A percentile compares a stretch with the other conserved stretches of the same genome.
phyloP scores from a whole-genome alignment of 2,113 vertebrate genomes.

The Silurus glanis region DNA sequence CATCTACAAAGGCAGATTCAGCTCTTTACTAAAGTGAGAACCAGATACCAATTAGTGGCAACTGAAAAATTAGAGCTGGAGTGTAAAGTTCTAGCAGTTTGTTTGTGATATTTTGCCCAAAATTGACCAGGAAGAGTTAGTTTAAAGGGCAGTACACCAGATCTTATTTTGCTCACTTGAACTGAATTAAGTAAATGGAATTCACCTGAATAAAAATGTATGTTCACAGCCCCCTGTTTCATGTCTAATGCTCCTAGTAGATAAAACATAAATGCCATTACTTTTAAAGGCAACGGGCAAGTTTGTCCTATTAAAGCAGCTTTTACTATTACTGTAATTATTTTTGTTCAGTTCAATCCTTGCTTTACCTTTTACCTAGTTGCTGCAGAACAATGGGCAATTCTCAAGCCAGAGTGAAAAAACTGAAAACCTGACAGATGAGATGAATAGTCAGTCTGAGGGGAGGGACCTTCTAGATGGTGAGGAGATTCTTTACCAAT shows the following conservation, averaged over 20 bases:
- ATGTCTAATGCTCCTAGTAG: neutral
- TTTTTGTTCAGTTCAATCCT: neutral
- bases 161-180: neutral
- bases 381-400: conserved; percentile 74
- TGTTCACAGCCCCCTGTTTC: neutral
- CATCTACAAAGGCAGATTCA: neutral
- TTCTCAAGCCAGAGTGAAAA: conserved; percentile 70
- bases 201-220: neutral
- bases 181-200: neutral
- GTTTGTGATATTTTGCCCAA: neutral
- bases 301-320: neutral
- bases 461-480: conserved; percentile 60
- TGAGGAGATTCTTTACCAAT: conserved; percentile 49
- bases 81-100: neutral
- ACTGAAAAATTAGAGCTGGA: neutral
- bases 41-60: neutral
- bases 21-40: neutral
- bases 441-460: conserved; percentile 56
- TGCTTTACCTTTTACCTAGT: conserved; percentile 60
- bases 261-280: neutral
- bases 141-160: neutral
- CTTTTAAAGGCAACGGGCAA: neutral
- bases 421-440: conserved; percentile 63
- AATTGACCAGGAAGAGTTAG: neutral
- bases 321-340: neutral